These are phyloP conservation scores for Trachurus trachurus DNA, from an alignment of 2,797 vertebrate species.

Conservation along the genomic window DNA sequence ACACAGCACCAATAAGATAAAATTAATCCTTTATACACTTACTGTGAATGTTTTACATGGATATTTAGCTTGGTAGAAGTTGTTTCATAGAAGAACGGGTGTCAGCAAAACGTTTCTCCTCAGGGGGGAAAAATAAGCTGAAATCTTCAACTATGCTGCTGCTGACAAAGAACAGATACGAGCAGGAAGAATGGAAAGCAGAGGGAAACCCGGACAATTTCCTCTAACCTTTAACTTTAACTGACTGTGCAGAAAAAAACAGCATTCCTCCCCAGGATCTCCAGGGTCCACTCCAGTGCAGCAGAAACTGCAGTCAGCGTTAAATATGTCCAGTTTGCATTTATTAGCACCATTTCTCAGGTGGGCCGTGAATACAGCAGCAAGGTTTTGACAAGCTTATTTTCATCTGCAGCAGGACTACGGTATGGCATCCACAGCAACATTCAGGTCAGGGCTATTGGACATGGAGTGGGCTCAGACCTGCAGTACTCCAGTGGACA, in stretches of 20 bases:
- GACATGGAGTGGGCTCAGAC: not conserved
- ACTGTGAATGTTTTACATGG: not conserved
- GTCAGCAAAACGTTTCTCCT: constrained; percentile 32
- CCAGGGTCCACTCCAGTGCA: not conserved
- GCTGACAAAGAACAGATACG: constrained; percentile 36
- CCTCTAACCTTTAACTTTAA: constrained; percentile 30
- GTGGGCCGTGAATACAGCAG: not conserved
- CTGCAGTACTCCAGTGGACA: not conserved
- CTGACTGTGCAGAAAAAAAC: constrained; percentile 48
- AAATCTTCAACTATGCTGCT: constrained; percentile 16
- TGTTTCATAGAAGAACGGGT: constrained; percentile 1
- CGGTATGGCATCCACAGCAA: not conserved
- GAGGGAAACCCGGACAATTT: constrained; percentile 31
- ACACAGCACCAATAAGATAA: not conserved
- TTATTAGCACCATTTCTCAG: not conserved
- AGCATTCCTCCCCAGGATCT: not conserved
- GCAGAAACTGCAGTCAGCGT: not conserved
- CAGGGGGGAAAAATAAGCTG: constrained; percentile 33
- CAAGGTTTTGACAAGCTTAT: not conserved
- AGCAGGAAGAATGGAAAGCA: constrained; percentile 46
- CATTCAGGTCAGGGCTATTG: not conserved
- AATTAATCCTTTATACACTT: not conserved
- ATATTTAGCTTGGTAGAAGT: not conserved
- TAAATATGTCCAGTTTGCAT: not conserved
- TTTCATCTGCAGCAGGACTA: not conserved